Base-by-base conservation (phyloP, 2,113 vertebrate species). In the Ophthalmolycus amberensis region DNA sequence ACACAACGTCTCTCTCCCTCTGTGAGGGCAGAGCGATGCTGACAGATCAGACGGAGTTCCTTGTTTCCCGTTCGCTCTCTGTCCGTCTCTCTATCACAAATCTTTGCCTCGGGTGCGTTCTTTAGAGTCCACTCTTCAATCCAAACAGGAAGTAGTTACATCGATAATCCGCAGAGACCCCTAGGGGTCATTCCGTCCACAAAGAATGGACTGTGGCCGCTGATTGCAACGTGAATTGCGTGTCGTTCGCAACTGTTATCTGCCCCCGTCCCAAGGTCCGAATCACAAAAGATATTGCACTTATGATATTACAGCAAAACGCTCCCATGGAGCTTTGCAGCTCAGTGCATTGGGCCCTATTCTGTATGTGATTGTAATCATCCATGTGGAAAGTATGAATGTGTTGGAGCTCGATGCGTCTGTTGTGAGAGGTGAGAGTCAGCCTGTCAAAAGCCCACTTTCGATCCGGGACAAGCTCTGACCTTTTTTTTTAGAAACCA, bases 21-120 rank as follows among this genome's bases (percentile, higher is more conserved):
- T 71, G 22, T 25, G 63, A 37, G 20, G 6, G 18, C 67, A 77
- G 46, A 46, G 8, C 69, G 34, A 25, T 16, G 29, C 77, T 73
- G 42, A 42, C 8, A 15, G 25, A 71, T 27, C 73, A 70, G 40
- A 52, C 14, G 20, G 10, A 77, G 42, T 59, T 75, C 27, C 9
- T 38, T 25, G 0, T 44, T 67, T 25, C 9, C 11, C 3, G 25
- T 34, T 18, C 25, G 46, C 20, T 42, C 7, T 50, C 32, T 46
- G 40, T 62, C 27, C 9, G 9, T n/a, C 25, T 75, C 59, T 59
- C 11, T 15, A 27, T 71, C 58, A 70, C 32, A 64, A 42, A 54
- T 71, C 27, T 60, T 18, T 40, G 44, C 37, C 52, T 60, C 2
- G n/a, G 66, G 42, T 54, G 52, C 48, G 27, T 37, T 22, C 52